A percentile compares a stretch with the other conserved stretches of the same genome.
phyloP scores from a whole-genome alignment of 2,888 invertebrate species.

The Leucophenga maculata region DNA sequence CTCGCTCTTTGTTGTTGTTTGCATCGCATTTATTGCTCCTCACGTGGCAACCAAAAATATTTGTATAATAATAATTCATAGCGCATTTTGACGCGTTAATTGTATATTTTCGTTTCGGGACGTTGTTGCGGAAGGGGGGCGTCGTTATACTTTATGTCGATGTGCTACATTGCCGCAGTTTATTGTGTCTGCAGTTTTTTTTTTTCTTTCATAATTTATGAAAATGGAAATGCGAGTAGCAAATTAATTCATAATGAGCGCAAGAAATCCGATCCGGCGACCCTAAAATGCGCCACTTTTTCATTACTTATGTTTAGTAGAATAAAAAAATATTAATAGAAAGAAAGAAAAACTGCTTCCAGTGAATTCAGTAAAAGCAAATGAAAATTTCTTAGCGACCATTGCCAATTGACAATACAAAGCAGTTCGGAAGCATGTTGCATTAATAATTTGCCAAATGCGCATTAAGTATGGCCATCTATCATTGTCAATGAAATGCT shows the following conservation, averaged over 20 bases:
- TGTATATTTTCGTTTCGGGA: constrained; percentile 29
- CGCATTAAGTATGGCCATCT: too few relatives aligned
- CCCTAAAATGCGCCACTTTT: too few relatives aligned
- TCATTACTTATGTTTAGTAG: too few relatives aligned
- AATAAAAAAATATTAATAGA: background rate
- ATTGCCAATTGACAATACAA: too few relatives aligned
- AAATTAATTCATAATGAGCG: constrained; percentile 56
- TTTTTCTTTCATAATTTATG: constrained; percentile 12
- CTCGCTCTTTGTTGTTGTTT: background rate
- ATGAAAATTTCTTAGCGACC: too few relatives aligned
- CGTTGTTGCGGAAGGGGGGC: background rate
- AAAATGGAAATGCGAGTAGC: constrained; percentile 42
- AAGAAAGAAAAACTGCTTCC: background rate
- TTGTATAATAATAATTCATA: constrained; percentile 56
- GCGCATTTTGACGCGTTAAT: constrained; percentile 49
- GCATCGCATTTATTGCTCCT: constrained; percentile 60
- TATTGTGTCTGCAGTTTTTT: constrained; percentile 3
- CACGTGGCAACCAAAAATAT: constrained; percentile 52
- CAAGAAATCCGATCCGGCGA: background rate
- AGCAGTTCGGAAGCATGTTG: too few relatives aligned
- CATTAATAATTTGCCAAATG: too few relatives aligned
- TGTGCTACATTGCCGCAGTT: too few relatives aligned
- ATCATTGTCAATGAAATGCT: too few relatives aligned
- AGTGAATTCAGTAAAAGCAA: background rate
- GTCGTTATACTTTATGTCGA: background rate